Percentiles rank a stretch among this genome's conserved stretches.
phyloP scores from a whole-genome alignment of 2,888 invertebrate species.

The Agrypnus murinus region DNA sequence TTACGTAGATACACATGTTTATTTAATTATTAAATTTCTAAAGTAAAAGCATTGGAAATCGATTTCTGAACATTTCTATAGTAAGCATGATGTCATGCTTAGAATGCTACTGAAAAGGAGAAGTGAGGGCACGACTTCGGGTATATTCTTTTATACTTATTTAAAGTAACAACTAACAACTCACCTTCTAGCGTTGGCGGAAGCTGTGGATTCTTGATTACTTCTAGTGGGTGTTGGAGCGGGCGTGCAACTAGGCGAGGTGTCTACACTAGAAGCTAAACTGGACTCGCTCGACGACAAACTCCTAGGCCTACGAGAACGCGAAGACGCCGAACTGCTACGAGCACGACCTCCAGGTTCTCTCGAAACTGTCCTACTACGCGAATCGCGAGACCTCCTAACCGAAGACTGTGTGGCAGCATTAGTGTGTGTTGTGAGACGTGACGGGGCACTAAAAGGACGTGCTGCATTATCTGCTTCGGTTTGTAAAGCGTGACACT shows the following conservation, averaged over 20 bases:
- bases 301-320: slow-evolving; percentile 67
- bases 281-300: slow-evolving; percentile 69
- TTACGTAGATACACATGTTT: background rate
- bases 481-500: slow-evolving; percentile 33
- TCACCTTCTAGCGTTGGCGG: slow-evolving; percentile 44
- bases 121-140: background rate
- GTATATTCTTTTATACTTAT: slow-evolving; percentile 2
- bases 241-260: slow-evolving; percentile 64
- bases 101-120: background rate
- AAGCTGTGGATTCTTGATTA: slow-evolving; percentile 55
- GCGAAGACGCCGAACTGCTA: slow-evolving; percentile 67
- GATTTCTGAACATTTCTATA: slow-evolving; percentile 1
- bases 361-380: slow-evolving; percentile 59
- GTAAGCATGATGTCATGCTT: background rate
- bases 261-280: slow-evolving; percentile 68
- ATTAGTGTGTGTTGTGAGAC: slow-evolving; percentile 55
- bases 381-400: slow-evolving; percentile 58
- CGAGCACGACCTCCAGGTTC: slow-evolving; percentile 63
- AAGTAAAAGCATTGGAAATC: slow-evolving; percentile 26
- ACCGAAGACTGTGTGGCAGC: slow-evolving; percentile 53
- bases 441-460: slow-evolving; percentile 68
- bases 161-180: background rate
- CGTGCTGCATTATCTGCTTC: slow-evolving; percentile 53
- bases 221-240: slow-evolving; percentile 58
- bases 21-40: slow-evolving; percentile 12